phyloP scores from a whole-genome alignment of 2,113 vertebrate genomes.

The Hyperoodon ampullatus region DNA sequence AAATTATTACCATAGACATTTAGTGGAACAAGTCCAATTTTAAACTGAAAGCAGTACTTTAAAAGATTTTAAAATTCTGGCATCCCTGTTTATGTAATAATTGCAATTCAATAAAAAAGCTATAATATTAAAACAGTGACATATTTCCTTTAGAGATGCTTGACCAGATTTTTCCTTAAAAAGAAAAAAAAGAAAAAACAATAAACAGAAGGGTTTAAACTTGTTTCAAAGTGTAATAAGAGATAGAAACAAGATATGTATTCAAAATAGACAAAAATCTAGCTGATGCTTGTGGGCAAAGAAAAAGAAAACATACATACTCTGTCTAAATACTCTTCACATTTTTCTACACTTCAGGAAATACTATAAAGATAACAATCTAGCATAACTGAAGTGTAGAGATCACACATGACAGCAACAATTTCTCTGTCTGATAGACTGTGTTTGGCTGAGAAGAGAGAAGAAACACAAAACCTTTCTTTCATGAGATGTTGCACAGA shows the following conservation, averaged over 20 bases:
- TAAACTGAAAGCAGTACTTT: constrained; percentile 72
- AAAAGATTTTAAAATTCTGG: constrained; percentile 63
- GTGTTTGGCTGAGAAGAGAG: not conserved
- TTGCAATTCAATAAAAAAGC: constrained; percentile 67
- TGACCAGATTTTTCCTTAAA: constrained; percentile 47
- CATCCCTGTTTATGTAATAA: constrained; percentile 57
- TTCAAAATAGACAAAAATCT: constrained; percentile 52
- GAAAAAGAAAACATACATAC: constrained; percentile 15
- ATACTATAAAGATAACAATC: not conserved
- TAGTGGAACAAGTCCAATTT: constrained; percentile 68
- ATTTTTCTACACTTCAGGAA: not conserved
- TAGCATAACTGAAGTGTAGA: not conserved
- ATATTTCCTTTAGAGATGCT: constrained; percentile 55
- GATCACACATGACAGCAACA: not conserved
- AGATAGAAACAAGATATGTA: constrained; percentile 52
- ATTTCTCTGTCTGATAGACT: not conserved
- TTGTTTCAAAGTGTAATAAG: constrained; percentile 58
- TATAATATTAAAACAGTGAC: constrained; percentile 51
- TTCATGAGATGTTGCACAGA: not conserved
- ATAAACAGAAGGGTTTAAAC: constrained; percentile 42
- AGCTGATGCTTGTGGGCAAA: not conserved
- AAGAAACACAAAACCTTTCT: not conserved
- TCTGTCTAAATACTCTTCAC: not conserved
- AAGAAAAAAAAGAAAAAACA: not conserved
- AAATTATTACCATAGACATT: constrained; percentile 62